These are phyloP conservation scores for Drusus annulatus DNA, from an alignment of 1,140 invertebrate genomes.

Conservation along the genomic window DNA sequence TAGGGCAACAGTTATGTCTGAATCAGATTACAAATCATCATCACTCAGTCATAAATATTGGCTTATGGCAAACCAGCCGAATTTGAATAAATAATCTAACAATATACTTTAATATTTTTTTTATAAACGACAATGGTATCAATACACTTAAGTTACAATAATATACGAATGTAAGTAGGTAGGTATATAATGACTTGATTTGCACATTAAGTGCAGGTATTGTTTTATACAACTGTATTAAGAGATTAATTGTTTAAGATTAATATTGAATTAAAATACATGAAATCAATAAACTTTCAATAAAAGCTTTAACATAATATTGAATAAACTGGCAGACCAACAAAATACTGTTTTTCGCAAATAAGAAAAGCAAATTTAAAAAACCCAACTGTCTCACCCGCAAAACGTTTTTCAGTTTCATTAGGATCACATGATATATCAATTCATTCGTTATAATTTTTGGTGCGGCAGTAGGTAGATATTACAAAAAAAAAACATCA, in stretches of 20 bases:
- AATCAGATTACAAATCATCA: neutral
- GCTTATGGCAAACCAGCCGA: neutral
- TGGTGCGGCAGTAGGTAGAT: neutral
- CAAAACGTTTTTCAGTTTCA: conserved; percentile 5
- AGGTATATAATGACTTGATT: conserved; percentile 13
- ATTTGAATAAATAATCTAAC: conserved; percentile 40
- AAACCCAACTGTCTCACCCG: neutral
- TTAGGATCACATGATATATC: conserved; percentile 36
- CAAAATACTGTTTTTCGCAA: neutral
- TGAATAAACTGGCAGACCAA: no score
- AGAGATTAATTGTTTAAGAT: neutral
- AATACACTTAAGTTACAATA: conserved; percentile 10
- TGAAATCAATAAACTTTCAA: no score
- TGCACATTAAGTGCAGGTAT: neutral
- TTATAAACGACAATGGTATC: conserved; percentile 34
- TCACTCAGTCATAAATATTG: conserved; percentile 32
- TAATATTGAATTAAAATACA: neutral
- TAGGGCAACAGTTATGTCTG: conserved; percentile 2
- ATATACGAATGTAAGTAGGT: conserved; percentile 26
- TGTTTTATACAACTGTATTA: no score
- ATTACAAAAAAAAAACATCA: neutral
- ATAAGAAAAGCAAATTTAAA: neutral
- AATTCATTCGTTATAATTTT: conserved; percentile 31
- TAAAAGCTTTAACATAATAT: no score
- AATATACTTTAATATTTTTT: conserved; percentile 26